Base-by-base conservation (phyloP, 2,888 invertebrate species). In the Torymus tubicola region DNA sequence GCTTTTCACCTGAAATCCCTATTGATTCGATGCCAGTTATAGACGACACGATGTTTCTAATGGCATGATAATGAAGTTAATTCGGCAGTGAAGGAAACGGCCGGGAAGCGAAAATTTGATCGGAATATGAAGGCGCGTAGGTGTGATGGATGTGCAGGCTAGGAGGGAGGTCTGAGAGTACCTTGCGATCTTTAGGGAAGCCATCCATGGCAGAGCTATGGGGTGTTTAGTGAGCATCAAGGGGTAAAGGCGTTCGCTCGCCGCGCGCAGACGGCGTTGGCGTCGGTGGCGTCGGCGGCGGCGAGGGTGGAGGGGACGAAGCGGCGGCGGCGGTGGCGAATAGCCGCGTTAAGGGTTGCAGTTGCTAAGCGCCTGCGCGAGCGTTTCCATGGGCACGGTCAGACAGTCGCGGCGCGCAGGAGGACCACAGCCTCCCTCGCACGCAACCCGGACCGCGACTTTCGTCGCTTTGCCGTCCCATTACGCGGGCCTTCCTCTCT, bases 141-240 rank as follows among this genome's bases (percentile, higher is more conserved):
- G 42, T 42, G 42, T 42, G 42, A 42, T 42, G 42, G 42, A 42
- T 42, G 31, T 31, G 31, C 31, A 31, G 31, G 31, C 31, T 31
- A 8, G 10, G 10, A 21, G 61, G 12, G 16, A 55, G 12, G n/a
- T 16, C 55, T 10, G 31, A 52, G 50, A 11, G 42, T 42, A 42
- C 42, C 42, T 8, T 42, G 42, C 65, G 65, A 70, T 70, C 53
- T 70, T 77, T 21, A 58, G 71, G 61, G 67, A 75, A 71, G 58
- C 68, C 63, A 63, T 68, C 72, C 67, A 61, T 31, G 58, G 8
- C 63, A 81, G 84, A 84, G 84, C 81, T 87, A 90, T 87, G 87
- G 88, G 88, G 90, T 90, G 90, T 90, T 90, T 90, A 90, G 88
- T 88, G 87, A 86, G 89, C 88, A 89, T 89, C 90, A 90, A 89